These are phyloP conservation scores for Athrips mouffetella DNA, from an alignment of 2,888 invertebrate genomes.

Conservation along the genomic window DNA sequence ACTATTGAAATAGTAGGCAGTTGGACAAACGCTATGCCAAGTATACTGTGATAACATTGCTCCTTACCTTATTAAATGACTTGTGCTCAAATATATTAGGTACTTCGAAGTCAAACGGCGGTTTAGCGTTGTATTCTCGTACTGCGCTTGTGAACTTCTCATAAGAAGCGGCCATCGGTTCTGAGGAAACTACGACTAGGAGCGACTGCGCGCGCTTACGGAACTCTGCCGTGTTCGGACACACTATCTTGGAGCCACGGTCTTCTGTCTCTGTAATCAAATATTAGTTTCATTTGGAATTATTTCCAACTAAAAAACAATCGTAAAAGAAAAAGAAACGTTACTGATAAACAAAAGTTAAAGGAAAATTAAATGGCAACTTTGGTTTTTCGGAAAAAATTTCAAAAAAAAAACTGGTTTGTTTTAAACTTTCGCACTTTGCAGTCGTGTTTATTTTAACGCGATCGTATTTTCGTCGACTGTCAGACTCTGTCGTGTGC, in stretches of 20 bases:
- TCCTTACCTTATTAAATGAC: slow-evolving; percentile 70
- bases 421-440: no score
- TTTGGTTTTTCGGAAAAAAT: no score
- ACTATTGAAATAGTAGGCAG: no score
- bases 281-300: background rate
- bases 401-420: no score
- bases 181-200: slow-evolving; percentile 92
- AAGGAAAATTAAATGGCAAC: background rate
- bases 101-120: slow-evolving; percentile 88
- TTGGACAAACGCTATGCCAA: no score
- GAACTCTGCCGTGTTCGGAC: slow-evolving; percentile 79
- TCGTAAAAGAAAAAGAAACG: background rate
- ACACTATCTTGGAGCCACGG: slow-evolving; percentile 70
- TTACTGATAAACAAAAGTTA: no score
- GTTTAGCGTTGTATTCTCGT: slow-evolving; percentile 84
- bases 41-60: no score
- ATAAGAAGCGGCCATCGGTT: slow-evolving; percentile 84
- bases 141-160: slow-evolving; percentile 89
- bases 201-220: slow-evolving; percentile 87
- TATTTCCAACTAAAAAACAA: no score
- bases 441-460: no score
- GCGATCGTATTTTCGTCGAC: no score
- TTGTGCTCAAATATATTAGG: slow-evolving; percentile 78
- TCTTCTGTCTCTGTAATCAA: slow-evolving; percentile 56
- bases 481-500: no score